Evolutionary conservation across 2,113 vertebrate species (phyloP).

Genomic region (human (Homo sapiens)): GRCh38 chr7:86909501-86910000

Average conservation of each 20-base stretch:
- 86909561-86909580: neutral
- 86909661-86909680: neutral
- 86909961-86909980: slow-evolving; percentile 96
- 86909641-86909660: neutral
- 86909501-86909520: neutral
- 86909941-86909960: slow-evolving; percentile 88
- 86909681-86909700: slow-evolving; percentile 4
- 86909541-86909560: slow-evolving; percentile 34
- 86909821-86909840: slow-evolving; percentile 95
- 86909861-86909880: slow-evolving; percentile 95
- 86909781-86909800: neutral
- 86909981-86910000: slow-evolving; percentile 90
- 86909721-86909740: neutral
- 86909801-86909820: slow-evolving; percentile 90
- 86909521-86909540: neutral
- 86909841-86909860: slow-evolving; percentile 94
- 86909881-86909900: slow-evolving; percentile 98
- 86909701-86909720: neutral
- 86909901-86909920: slow-evolving; percentile 92
- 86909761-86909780: slow-evolving; percentile 3
- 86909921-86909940: slow-evolving; percentile 88
- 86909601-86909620: neutral
- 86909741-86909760: neutral
- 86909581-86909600: neutral
- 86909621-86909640: neutral